phyloP scores from a whole-genome alignment of 2,113 vertebrate species.

The Clarias macrocephalus region DNA sequence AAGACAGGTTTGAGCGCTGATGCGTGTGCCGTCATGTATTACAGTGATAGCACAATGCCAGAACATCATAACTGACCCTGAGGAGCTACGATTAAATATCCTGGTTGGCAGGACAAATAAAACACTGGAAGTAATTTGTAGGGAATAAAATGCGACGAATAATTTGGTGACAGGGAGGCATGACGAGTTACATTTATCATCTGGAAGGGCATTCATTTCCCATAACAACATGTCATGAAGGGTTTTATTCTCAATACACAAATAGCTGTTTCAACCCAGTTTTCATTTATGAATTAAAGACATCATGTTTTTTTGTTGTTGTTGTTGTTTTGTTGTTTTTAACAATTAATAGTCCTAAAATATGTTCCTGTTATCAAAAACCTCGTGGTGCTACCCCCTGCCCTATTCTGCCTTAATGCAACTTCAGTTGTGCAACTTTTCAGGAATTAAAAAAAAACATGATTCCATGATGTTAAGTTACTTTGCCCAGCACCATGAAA shows the following conservation, averaged over 20 bases:
- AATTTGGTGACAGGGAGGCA: background rate
- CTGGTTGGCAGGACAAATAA: background rate
- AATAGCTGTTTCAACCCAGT: background rate
- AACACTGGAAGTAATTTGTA: background rate
- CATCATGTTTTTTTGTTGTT: background rate
- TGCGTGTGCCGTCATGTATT: background rate
- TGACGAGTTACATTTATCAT: background rate
- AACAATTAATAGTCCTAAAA: no score
- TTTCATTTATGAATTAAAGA: background rate
- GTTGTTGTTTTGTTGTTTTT: no score
- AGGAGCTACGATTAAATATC: background rate
- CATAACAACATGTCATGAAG: background rate
- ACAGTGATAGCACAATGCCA: background rate
- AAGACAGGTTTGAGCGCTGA: background rate
- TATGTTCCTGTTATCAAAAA: background rate
- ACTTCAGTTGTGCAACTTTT: background rate
- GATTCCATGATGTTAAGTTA: background rate
- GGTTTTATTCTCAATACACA: background rate
- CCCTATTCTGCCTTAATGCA: background rate
- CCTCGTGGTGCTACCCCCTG: background rate
- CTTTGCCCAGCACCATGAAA: background rate
- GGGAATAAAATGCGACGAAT: background rate
- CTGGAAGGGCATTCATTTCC: background rate
- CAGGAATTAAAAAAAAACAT: background rate
- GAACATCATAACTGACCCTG: conserved; percentile 10